Base-by-base conservation (phyloP, 2,888 invertebrate species). In the Brenthis ino region DNA sequence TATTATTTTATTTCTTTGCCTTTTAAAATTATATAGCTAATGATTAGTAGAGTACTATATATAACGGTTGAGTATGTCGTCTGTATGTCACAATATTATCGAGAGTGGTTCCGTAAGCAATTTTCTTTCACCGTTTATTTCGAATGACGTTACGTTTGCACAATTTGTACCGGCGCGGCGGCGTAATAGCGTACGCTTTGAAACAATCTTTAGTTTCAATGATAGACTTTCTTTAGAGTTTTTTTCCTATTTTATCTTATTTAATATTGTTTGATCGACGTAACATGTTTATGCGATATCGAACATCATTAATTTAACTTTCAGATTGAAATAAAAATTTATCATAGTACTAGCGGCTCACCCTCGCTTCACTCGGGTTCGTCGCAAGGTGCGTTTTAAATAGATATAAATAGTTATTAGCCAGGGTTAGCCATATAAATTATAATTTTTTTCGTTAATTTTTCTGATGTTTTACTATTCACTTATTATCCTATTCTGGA, bases 81-180 rank as follows among this genome's bases (percentile, higher is more conserved):
- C 67, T 37, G 50, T 67, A 63, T 69, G 63, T 69, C 68, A 69
- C 68, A 58, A 72, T 74, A 72, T 68, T 65, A 70, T 73, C 66
- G 57, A 69, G 72, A 60, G 68, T 69, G 55, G 72, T 67, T 75
- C 73, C 70, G 76, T 79, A 77, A 69, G 77, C 79, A 79, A 81
- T 82, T 80, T 81, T 81, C 79, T 82, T 82, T 81, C 82, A 85
- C 83, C 82, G 82, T 84, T 83, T 77, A 81, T 76, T 74, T 76
- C 79, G 78, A 79, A 79, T 83, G 82, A 83, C 80, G 65, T 69
- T 69, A 67, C 43, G 69, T 71, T 70, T 57, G 64, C 55, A 33
- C 50, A 64, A 51, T 57, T 12, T 68, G 54, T 67, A 57, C 64
- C 63, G 56, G 43, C 63, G 56, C 63, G 51, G 43, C 63, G 51